phyloP scores from a whole-genome alignment of 2,797 vertebrate genomes.

The Chrosomus eos region DNA sequence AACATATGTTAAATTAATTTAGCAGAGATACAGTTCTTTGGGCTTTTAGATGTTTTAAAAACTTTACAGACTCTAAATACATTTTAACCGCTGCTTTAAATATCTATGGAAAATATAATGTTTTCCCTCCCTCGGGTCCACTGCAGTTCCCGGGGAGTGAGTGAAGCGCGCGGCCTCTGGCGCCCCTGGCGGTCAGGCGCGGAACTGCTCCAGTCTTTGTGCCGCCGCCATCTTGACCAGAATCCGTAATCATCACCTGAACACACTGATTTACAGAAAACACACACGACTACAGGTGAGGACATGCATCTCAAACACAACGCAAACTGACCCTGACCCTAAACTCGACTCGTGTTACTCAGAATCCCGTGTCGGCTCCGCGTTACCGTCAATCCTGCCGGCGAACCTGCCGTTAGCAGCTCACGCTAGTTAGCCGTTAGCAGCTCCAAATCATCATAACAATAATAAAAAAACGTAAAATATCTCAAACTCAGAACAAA shows the following conservation, averaged over 20 bases:
- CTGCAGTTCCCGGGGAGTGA: too few relatives aligned
- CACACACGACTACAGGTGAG: neutral
- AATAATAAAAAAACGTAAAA: neutral
- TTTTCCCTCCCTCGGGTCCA: too few relatives aligned
- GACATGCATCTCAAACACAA: neutral
- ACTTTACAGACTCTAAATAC: too few relatives aligned
- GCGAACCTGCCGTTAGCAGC: conserved; percentile 3
- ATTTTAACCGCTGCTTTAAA: too few relatives aligned
- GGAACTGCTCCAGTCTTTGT: conserved; percentile 1
- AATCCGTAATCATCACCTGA: conserved; percentile 8
- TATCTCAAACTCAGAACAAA: neutral
- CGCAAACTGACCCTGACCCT: neutral
- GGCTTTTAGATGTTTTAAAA: too few relatives aligned
- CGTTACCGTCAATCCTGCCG: neutral
- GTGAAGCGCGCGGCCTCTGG: neutral
- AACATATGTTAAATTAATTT: too few relatives aligned
- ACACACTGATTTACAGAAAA: conserved; percentile 20
- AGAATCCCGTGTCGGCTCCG: too few relatives aligned
- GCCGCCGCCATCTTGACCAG: conserved; percentile 31
- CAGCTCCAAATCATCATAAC: neutral
- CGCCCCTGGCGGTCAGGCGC: neutral
- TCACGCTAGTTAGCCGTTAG: neutral
- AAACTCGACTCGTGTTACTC: neutral
- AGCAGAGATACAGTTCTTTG: too few relatives aligned
- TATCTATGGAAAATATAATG: too few relatives aligned